Conservation (phyloP, 1,140 invertebrate genomes). For the Myzus persicae region DNA sequence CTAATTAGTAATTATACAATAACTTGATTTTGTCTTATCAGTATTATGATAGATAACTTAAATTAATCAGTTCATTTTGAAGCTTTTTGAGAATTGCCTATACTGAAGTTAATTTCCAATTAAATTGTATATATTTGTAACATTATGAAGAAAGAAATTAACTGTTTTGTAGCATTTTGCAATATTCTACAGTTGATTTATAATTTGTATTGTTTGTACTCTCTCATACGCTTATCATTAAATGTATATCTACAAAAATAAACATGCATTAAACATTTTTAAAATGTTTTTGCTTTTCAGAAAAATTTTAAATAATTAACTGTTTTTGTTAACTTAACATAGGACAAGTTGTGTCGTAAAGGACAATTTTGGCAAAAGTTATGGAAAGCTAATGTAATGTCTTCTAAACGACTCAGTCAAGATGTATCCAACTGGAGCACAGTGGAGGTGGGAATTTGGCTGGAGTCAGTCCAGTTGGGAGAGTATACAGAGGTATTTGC, state of each 20-base stretch:
- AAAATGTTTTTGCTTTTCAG: not conserved
- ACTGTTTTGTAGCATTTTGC: no score
- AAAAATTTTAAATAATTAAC: not conserved
- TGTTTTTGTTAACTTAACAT: not conserved
- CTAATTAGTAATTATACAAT: not conserved
- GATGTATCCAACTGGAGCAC: slow-evolving; percentile 67
- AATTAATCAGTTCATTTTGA: not conserved
- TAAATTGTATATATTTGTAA: no score
- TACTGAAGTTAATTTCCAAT: no score
- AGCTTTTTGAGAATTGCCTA: not conserved
- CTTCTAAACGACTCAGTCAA: not conserved
- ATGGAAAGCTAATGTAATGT: slow-evolving; percentile 33
- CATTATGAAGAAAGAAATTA: no score
- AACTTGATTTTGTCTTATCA: not conserved
- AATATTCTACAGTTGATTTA: not conserved
- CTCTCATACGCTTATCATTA: no score
- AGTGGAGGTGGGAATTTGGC: slow-evolving; percentile 76
- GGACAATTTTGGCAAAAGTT: slow-evolving; percentile 58
- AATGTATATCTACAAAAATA: not conserved
- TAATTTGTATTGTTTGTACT: not conserved
- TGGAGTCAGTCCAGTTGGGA: slow-evolving; percentile 84
- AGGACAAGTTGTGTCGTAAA: slow-evolving; percentile 53
- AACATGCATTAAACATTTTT: not conserved
- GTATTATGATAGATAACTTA: not conserved
- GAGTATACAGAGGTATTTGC: slow-evolving; percentile 88